A percentile compares a stretch with the other conserved stretches of the same genome.
Evolutionary conservation across 2,113 vertebrate genomes (phyloP).

Genomic region (Siniperca knerii): DNA sequence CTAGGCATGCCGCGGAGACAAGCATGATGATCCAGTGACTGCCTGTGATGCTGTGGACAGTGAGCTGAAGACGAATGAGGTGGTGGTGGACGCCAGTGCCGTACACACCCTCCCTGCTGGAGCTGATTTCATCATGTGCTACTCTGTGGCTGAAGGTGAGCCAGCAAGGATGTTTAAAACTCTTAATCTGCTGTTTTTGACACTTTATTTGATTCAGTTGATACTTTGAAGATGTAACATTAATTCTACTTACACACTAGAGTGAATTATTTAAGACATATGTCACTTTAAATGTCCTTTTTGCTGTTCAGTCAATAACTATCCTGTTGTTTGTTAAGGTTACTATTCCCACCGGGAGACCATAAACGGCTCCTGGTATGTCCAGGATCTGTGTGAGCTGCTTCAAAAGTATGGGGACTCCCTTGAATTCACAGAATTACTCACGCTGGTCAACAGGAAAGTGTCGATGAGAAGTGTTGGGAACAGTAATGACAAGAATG

Average conservation of each 20-base stretch:
- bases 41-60: slow-evolving; percentile 84
- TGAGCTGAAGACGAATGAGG: slow-evolving; percentile 67
- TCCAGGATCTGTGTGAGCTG: slow-evolving; percentile 93
- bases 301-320: neutral
- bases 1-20: slow-evolving; percentile 93
- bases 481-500: slow-evolving; percentile 64
- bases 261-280: neutral
- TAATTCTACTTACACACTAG: neutral
- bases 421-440: slow-evolving; percentile 94
- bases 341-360: slow-evolving; percentile 95
- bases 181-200: no score
- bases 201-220: neutral
- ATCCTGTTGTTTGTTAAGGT: slow-evolving; percentile 80
- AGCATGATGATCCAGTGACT: slow-evolving; percentile 88
- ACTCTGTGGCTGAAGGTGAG: slow-evolving; percentile 96
- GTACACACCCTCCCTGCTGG: slow-evolving; percentile 92
- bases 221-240: neutral
- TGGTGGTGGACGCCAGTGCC: slow-evolving; percentile 88
- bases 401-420: slow-evolving; percentile 85
- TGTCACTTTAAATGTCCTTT: neutral
- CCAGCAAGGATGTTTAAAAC: neutral
- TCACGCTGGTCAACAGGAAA: slow-evolving; percentile 94
- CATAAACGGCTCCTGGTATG: slow-evolving; percentile 93
- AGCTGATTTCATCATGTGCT: slow-evolving; percentile 98
- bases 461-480: slow-evolving; percentile 90